Evolutionary conservation across 2,113 vertebrate genomes (phyloP).

Genomic region (Rhagologus leucostigma): DNA sequence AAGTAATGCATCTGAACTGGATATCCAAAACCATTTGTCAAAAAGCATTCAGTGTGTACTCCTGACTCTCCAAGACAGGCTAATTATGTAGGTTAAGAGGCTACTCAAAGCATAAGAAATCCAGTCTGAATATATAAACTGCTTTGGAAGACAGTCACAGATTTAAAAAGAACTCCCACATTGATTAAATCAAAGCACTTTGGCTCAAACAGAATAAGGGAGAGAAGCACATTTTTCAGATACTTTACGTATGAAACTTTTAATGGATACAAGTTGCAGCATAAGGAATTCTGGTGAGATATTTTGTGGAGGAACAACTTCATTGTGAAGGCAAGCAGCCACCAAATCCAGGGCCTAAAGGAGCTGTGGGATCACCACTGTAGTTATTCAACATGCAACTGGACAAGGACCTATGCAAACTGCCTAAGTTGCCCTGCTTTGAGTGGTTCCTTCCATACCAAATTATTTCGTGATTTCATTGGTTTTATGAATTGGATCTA

Average conservation of each 20-base stretch:
- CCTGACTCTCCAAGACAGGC: not conserved
- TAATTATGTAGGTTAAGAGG: not conserved
- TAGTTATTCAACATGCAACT: not conserved
- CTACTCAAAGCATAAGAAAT: not conserved
- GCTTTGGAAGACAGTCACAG: not conserved
- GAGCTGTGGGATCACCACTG: not conserved
- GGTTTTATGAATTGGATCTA: not conserved
- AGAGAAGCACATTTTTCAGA: not conserved
- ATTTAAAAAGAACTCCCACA: not conserved
- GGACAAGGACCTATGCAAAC: not conserved
- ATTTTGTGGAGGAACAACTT: accelerated
- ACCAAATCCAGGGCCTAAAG: not conserved
- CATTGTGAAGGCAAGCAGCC: not conserved
- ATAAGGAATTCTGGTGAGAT: not conserved
- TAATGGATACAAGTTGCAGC: not conserved
- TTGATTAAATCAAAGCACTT: not conserved
- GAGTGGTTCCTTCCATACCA: not conserved
- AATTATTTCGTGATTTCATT: not conserved
- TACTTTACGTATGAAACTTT: not conserved
- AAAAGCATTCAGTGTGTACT: not conserved
- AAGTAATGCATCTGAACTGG: not conserved
- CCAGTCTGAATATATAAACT: not conserved
- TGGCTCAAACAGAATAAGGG: not conserved
- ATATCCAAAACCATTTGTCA: not conserved
- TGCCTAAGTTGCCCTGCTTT: not conserved